Base-by-base conservation (phyloP, 2,113 vertebrate species). In the Coturnix japonica region DNA sequence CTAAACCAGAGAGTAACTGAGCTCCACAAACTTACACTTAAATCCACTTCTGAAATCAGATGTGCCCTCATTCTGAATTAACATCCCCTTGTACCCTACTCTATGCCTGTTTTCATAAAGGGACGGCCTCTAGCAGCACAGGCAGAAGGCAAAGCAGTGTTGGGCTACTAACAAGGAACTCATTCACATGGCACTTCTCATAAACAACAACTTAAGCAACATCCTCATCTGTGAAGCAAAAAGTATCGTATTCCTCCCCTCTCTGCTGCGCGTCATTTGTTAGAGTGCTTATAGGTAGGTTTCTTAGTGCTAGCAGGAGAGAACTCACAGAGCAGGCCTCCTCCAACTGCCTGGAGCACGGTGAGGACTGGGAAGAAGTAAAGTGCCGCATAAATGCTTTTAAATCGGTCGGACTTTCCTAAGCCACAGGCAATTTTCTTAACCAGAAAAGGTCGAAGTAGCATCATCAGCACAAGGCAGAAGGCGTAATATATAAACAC, bases 311-410 rank as follows among this genome's bases (percentile, higher is more conserved):
- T 63, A 66, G 6, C 8, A 35, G 28, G n/a, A 71, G 5, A 65
- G 10, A 69, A 95, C 99, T 99, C 96, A 99, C 99, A 99, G 26
- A 99, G 98, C 85, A 99, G 97, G 30, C 99, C 99, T 64, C 99
- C 99, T 13, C 99, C 99, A 17, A 99, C 98, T 0, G 99, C 99
- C 96, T 99, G 99, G 60, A 99, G 98, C 81, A 99, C 98, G 0
- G 99, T 99, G 70, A 99, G 97, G 89, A 99, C 98, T 11, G 99
- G 99, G 94, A 99, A 99, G 96, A 99, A 99, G 96, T 99, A 99
- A 3, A 99, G 98, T 0, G 99, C 99, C 3, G 99, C 99, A 39
- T 99, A 99, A 94, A 99, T 98, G 95, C 99, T 99, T 97, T 98
- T 99, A 94, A 99, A 99, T 39, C 99, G 97, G 79, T 99, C 99